Conservation (phyloP, 2,113 vertebrate species). For the Saimiri boliviensis region DNA sequence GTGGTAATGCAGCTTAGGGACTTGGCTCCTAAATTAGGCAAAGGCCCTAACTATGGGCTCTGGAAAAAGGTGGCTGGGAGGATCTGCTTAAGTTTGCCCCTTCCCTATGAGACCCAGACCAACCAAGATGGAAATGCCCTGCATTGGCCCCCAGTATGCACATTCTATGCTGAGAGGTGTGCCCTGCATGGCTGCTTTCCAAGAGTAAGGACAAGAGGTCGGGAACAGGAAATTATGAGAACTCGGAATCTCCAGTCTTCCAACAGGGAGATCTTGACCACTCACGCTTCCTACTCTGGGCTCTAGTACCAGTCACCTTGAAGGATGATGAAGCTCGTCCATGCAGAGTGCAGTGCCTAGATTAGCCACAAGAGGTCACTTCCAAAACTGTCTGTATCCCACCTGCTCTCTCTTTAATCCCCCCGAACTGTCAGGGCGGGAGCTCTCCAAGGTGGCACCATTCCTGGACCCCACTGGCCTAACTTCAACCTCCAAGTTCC, state of each 20-base stretch:
- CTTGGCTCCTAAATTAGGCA: background rate
- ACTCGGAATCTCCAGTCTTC: slow-evolving; percentile 28
- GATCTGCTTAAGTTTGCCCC: background rate
- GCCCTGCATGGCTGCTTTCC: background rate
- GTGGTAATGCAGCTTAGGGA: background rate
- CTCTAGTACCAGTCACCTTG: background rate
- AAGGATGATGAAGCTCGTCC: background rate
- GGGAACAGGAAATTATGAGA: background rate
- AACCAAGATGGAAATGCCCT: slow-evolving; percentile 7
- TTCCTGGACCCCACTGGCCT: background rate
- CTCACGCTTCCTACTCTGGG: background rate
- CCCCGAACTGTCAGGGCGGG: background rate
- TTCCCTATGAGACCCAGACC: background rate
- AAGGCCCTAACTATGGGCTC: background rate
- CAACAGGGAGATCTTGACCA: background rate
- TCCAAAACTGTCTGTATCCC: slow-evolving; percentile 31
- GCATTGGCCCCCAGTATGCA: background rate
- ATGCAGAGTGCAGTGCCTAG: slow-evolving; percentile 41
- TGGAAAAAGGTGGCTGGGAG: background rate
- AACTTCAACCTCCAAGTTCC: slow-evolving; percentile 35
- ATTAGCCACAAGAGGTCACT: slow-evolving; percentile 72
- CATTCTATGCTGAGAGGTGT: background rate
- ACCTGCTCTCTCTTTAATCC: background rate
- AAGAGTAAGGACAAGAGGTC: slow-evolving; percentile 10
- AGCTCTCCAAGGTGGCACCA: slow-evolving; percentile 70